Percentiles rank a stretch among this genome's conserved stretches.
phyloP scores from a whole-genome alignment of 2,797 vertebrate species.

The Coracias cyanogaster region DNA sequence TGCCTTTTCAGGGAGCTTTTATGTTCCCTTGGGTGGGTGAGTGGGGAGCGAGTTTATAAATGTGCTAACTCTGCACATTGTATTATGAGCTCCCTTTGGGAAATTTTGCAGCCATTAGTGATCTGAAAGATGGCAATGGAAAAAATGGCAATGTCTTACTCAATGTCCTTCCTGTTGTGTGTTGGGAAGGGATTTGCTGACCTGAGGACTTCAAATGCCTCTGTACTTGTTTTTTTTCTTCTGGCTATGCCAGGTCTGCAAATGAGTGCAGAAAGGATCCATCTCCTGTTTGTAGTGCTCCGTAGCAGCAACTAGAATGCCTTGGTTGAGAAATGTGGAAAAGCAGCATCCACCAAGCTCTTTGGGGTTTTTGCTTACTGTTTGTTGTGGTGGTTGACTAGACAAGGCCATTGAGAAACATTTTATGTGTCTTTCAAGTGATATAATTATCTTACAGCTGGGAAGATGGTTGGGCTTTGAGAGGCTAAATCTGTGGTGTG shows the following conservation, averaged over 20 bases:
- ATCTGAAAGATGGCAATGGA: neutral
- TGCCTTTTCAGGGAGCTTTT: neutral
- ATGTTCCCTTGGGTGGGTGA: neutral
- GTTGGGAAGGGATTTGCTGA: neutral
- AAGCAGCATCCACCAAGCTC: neutral
- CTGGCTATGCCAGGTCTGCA: neutral
- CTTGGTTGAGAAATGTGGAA: neutral
- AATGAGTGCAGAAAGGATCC: neutral
- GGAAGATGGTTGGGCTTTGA: neutral
- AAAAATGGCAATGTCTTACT: neutral
- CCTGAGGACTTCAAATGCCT: neutral
- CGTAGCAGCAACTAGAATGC: rapidly evolving
- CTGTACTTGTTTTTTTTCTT: neutral
- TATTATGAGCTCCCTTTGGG: neutral
- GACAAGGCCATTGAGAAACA: neutral
- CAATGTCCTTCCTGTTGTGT: neutral
- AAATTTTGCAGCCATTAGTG: neutral
- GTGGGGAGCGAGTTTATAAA: neutral
- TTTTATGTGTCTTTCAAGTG: neutral
- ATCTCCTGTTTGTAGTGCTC: neutral
- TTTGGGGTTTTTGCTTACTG: neutral
- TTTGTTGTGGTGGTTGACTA: neutral
- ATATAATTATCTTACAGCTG: neutral
- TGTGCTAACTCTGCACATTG: neutral
- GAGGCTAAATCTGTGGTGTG: neutral